These are phyloP conservation scores for Porites australiensis DNA, from an alignment of 64 coral and sea anemone genomes.

Conservation along the genomic window DNA sequence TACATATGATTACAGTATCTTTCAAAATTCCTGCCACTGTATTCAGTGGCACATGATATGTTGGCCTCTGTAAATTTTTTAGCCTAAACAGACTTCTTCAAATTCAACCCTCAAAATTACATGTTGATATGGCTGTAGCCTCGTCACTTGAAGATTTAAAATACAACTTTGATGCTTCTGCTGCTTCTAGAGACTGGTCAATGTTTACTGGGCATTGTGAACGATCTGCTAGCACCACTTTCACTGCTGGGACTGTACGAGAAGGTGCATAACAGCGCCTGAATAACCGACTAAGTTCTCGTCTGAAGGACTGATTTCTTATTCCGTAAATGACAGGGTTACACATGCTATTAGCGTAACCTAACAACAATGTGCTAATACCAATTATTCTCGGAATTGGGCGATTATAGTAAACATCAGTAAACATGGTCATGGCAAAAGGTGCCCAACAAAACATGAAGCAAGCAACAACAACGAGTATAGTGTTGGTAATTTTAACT, in stretches of 20 bases:
- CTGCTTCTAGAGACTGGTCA: no score
- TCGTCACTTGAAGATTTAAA: no score
- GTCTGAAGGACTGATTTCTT: conserved; percentile 29
- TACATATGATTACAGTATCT: no score
- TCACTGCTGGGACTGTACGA: neutral
- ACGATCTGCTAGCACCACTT: no score
- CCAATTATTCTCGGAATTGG: conserved; percentile 9
- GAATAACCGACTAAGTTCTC: conserved; percentile 34
- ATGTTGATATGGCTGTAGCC: no score
- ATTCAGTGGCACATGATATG: no score
- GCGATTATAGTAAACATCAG: neutral
- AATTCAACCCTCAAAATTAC: no score
- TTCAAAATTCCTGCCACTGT: no score
- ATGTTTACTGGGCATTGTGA: no score
- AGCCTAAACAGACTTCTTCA: no score
- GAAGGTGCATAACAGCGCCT: neutral
- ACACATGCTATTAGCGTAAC: conserved; percentile 68
- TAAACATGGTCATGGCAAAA: conserved; percentile 63
- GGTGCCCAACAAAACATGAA: conserved; percentile 64
- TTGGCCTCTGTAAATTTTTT: no score
- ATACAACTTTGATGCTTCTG: no score
- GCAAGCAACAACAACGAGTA: conserved; percentile 46
- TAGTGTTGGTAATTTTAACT: conserved; percentile 35
- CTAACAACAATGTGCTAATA: conserved; percentile 60
- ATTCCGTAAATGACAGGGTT: conserved; percentile 56